These are phyloP conservation scores for Drosophila mauritiana DNA, from an alignment of 1,140 invertebrate genomes.

Conservation along the genomic window DNA sequence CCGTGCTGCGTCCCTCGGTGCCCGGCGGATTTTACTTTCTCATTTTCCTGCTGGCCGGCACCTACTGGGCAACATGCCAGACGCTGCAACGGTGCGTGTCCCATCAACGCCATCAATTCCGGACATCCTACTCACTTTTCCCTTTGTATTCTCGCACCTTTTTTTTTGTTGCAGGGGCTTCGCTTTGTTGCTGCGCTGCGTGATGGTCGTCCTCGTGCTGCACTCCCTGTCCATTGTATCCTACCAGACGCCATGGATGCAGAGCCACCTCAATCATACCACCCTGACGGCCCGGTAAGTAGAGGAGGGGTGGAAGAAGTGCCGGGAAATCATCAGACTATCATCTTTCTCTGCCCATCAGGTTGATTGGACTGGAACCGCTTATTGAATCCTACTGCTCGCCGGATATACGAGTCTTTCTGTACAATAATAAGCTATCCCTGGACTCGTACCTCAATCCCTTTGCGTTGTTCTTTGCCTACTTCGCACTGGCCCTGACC, in stretches of 20 bases:
- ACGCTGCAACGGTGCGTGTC: conserved; percentile 86
- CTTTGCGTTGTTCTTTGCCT: conserved; percentile 90
- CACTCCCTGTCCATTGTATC: conserved; percentile 92
- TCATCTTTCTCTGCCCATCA: conserved; percentile 78
- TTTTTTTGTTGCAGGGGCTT: conserved; percentile 86
- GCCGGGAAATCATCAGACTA: not conserved
- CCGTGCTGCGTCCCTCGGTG: conserved; percentile 91
- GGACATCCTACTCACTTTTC: conserved; percentile 23
- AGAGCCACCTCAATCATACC: conserved; percentile 88
- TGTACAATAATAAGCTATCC: conserved; percentile 86
- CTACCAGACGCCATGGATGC: conserved; percentile 94
- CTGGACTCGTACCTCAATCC: conserved; percentile 92
- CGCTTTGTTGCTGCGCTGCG: conserved; percentile 88
- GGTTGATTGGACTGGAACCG: conserved; percentile 89
- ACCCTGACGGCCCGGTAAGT: conserved; percentile 89
- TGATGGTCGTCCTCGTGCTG: conserved; percentile 90
- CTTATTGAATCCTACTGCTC: conserved; percentile 86
- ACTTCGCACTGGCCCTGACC: conserved; percentile 90
- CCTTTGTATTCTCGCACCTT: conserved; percentile 33
- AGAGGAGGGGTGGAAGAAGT: conserved; percentile 20
- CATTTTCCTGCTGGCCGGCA: conserved; percentile 92
- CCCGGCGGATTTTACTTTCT: conserved; percentile 94
- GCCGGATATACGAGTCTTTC: conserved; percentile 87
- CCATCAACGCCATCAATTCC: conserved; percentile 27
- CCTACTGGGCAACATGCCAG: conserved; percentile 94